Base-by-base conservation (phyloP, 92 coral and sea anemone species). In the Actinernus sp. region DNA sequence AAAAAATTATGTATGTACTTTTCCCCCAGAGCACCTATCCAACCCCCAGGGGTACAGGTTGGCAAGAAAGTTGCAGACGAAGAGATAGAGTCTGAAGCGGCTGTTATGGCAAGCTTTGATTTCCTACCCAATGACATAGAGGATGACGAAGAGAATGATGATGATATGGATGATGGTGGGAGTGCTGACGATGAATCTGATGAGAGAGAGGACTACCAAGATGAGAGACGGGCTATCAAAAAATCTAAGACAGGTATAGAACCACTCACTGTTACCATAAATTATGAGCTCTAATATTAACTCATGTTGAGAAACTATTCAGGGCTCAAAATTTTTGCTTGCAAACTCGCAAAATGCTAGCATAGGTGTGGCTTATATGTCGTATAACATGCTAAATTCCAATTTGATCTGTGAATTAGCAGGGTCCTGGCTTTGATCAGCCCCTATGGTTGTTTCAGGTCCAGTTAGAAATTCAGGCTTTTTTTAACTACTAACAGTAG, bases 151-250 rank as follows among this genome's bases (percentile, higher is more conserved):
- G 98, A 86, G 44, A 91, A 87, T 62, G 98, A 86, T 31, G 98
- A 93, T 74, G 97, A 93, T 68, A 70, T 87, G 55, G 98, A 93
- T 71, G 99, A 95, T 57, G 99, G 99, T 2, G 99, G 99, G 10
- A 95, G 97, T 29, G 99, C 99, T 19, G 99, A 95, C 61, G 99
- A 95, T 52, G 99, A 95, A 67, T 91, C 97, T 2, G 99, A 95
- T 65, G 99, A 95, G 50, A 65, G 97, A 39, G 99, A 95, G 21
- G 99, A 91, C 14, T 68, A 79, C 8, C 71, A 88, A 10, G 54
- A 78, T 31, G 98, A 91, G 40, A 68, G 92, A 49, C 70, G 99
- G 32, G 53, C 77, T 19, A 69, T 58, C 26, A 93, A 90, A 70
- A 93, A 92, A 41, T 60, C 82, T 12, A 95, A 91, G 70, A 74